These are phyloP conservation scores for Crenichthys baileyi DNA, from an alignment of 2,797 vertebrate species.

Conservation along the genomic window DNA sequence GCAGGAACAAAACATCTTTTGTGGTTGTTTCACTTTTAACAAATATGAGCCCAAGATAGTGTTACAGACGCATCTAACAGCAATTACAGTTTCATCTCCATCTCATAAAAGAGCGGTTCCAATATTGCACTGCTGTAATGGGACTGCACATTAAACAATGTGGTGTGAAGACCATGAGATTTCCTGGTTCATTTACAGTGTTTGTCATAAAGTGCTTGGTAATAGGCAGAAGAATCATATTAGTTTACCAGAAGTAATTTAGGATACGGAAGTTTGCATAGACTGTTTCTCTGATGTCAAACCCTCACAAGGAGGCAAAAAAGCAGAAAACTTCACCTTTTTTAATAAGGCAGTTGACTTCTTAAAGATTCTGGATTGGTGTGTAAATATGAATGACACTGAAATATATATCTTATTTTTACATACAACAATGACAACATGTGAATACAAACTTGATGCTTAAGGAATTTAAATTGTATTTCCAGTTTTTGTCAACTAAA, in stretches of 20 bases:
- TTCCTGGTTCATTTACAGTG: background rate
- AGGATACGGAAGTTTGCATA: background rate
- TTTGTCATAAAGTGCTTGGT: background rate
- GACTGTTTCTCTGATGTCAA: background rate
- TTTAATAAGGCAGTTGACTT: background rate
- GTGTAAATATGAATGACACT: background rate
- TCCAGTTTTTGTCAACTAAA: background rate
- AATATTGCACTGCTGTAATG: constrained; percentile 5
- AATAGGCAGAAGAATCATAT: background rate
- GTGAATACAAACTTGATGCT: background rate
- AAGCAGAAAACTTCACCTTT: background rate
- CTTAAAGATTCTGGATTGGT: background rate
- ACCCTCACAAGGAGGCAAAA: background rate
- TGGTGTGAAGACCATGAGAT: background rate
- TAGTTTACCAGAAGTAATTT: constrained; percentile 1
- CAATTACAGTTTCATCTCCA: constrained; percentile 1
- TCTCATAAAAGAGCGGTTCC: constrained; percentile 5
- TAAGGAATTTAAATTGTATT: background rate
- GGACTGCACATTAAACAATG: background rate
- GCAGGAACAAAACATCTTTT: background rate
- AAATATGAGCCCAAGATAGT: background rate
- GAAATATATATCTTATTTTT: background rate
- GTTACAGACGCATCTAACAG: background rate
- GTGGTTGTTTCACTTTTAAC: background rate
- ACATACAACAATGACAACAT: background rate